Base-by-base conservation (phyloP, 2,888 invertebrate species). In the Heterodera filipjevi region DNA sequence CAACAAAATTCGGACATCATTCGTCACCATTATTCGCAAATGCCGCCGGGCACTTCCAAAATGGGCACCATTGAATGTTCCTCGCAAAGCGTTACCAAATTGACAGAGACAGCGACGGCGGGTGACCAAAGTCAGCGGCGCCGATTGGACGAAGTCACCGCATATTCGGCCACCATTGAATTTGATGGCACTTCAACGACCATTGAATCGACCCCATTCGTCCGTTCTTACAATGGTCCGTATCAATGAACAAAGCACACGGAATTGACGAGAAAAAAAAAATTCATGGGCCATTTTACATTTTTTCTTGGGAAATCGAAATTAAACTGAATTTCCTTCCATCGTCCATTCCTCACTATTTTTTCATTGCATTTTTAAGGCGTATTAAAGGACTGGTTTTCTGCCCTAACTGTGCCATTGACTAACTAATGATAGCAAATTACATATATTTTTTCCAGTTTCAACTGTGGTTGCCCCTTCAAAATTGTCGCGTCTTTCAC, bases 401-500 rank as follows among this genome's bases (percentile, higher is more conserved):
- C n/a, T n/a, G n/a, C n/a, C n/a, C n/a, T n/a, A n/a, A n/a, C n/a
- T n/a, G n/a, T n/a, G n/a, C n/a, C n/a, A n/a, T n/a, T n/a, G n/a
- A n/a, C n/a, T n/a, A n/a, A n/a, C n/a, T n/a, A n/a, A n/a, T n/a
- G n/a, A n/a, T n/a, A n/a, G n/a, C n/a, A n/a, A n/a, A n/a, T n/a
- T n/a, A n/a, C n/a, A n/a, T n/a, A n/a, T n/a, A n/a, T n/a, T 6
- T 39, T 39, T 39, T 39, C 10, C 68, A 68, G 19, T 68, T 1
- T 0, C 5, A 8, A 30, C 59, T 39, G 46, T 49, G 6, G 46
- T 49, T 49, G 46, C 49, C 30, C 32, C 77, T 2, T 75, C 66
- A 30, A 78, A 78, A 78, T 73, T 79, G 19, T 78, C 76, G 19
- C 74, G 86, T 66, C 79, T 86, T 59, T 86, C 86, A 8, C 81